These are phyloP conservation scores for Sinosuthora webbiana DNA, from an alignment of 2,113 vertebrate species.

Conservation along the genomic window DNA sequence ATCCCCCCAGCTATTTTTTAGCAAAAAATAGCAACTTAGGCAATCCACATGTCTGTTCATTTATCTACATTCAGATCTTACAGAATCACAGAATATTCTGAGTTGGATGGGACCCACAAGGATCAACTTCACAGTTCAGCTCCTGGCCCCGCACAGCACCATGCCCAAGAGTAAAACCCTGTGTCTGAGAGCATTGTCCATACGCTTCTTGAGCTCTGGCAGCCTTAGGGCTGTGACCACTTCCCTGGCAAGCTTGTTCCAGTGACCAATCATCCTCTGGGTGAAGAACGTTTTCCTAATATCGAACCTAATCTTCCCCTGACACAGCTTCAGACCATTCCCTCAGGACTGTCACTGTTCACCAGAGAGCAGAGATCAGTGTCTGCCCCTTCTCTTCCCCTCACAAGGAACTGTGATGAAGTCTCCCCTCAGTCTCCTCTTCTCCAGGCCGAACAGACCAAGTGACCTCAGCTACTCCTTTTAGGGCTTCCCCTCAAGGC, in stretches of 20 bases:
- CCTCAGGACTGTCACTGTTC: not conserved
- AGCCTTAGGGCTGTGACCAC: not conserved
- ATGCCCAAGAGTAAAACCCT: not conserved
- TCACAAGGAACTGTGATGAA: rapidly evolving
- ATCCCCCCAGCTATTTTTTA: not conserved
- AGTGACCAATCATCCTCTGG: not conserved
- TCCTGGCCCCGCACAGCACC: not conserved
- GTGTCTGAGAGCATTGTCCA: not conserved
- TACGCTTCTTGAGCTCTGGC: not conserved
- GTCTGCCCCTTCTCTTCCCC: not conserved
- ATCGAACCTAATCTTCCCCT: rapidly evolving
- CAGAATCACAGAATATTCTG: not conserved
- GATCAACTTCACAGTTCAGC: not conserved
- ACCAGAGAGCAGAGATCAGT: not conserved
- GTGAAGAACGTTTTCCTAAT: not conserved
- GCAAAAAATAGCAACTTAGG: not conserved
- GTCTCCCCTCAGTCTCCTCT: not conserved
- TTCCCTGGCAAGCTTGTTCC: not conserved
- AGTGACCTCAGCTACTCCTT: not conserved
- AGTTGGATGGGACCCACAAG: not conserved
- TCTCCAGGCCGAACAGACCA: not conserved
- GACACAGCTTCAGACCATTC: not conserved
- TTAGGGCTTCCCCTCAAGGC: rapidly evolving
- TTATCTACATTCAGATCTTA: not conserved
- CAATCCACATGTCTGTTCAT: not conserved